phyloP scores from a whole-genome alignment of 2,888 invertebrate genomes.

The Epinotia bilunana region DNA sequence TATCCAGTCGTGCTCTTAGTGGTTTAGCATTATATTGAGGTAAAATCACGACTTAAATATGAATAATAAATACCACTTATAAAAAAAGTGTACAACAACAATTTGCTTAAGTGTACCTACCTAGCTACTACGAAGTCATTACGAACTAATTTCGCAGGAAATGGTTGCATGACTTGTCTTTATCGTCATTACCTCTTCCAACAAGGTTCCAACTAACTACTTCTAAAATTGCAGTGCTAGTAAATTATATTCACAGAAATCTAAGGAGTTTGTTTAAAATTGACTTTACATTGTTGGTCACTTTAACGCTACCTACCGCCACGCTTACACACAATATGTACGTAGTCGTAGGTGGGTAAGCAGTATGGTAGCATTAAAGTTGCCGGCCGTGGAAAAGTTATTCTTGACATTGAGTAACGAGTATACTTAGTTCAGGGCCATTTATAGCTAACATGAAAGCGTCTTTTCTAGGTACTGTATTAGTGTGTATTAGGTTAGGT shows the following conservation, averaged over 20 bases:
- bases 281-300: too few species aligned
- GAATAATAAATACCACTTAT: not conserved
- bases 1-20: too few species aligned
- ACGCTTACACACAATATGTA: too few species aligned
- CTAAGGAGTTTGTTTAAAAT: too few species aligned
- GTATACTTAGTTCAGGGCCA: not conserved
- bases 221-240: not conserved
- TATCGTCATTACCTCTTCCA: constrained; percentile 12
- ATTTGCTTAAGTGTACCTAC: constrained; percentile 56
- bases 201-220: not conserved
- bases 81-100: constrained; percentile 50
- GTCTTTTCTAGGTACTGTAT: not conserved
- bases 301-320: too few species aligned
- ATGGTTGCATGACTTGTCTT: constrained; percentile 17
- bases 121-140: constrained; percentile 41
- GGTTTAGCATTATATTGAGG: too few species aligned
- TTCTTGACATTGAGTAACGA: constrained; percentile 2
- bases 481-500: not conserved
- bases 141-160: constrained; percentile 33
- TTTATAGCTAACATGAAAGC: not conserved
- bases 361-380: not conserved
- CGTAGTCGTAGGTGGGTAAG: too few species aligned
- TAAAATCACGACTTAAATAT: not conserved
- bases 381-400: not conserved
- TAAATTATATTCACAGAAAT: too few species aligned